Evolutionary conservation across 2,888 invertebrate genomes (phyloP).

Genomic region (Chirona hameri): DNA sequence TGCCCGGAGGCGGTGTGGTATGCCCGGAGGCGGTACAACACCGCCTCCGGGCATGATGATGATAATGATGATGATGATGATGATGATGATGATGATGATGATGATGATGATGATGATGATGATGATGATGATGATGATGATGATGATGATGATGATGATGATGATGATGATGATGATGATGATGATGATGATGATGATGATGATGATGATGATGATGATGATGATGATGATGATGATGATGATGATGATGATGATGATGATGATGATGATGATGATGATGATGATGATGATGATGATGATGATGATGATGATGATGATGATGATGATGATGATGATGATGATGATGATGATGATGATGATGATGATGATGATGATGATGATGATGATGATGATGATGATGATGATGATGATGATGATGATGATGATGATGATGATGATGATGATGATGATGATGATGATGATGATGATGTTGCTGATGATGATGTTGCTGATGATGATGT

Average conservation of each 20-base stretch:
- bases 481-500: too few species aligned
- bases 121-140: conserved; percentile 22
- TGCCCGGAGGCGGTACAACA: too few species aligned
- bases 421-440: conserved; percentile 22
- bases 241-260: conserved; percentile 12
- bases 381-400: conserved; percentile 22
- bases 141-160: conserved; percentile 22
- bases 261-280: conserved; percentile 8
- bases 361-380: conserved; percentile 22
- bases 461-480: conserved; percentile 8
- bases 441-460: conserved; percentile 22
- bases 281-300: conserved; percentile 11
- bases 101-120: conserved; percentile 22
- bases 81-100: conserved; percentile 22
- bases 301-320: conserved; percentile 22
- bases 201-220: conserved; percentile 22
- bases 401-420: conserved; percentile 22
- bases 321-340: conserved; percentile 22
- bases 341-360: conserved; percentile 22
- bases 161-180: conserved; percentile 22
- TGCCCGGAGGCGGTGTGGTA: too few species aligned
- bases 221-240: conserved; percentile 22
- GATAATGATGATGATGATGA: conserved; percentile 22
- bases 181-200: conserved; percentile 22
- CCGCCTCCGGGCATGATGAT: neutral